phyloP scores from a whole-genome alignment of 2,888 invertebrate genomes.

The Phania funesta region DNA sequence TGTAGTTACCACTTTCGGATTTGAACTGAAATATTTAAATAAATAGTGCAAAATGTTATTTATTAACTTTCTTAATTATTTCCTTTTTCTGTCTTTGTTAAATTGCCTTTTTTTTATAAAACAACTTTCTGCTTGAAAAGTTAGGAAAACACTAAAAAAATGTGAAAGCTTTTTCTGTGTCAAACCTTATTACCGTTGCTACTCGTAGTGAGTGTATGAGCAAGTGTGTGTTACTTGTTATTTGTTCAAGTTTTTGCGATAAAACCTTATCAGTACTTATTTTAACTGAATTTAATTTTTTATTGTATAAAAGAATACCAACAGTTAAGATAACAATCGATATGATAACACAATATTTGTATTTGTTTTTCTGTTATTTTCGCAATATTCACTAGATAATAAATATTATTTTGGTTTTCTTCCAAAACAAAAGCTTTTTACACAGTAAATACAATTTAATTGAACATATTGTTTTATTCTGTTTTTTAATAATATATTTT shows the following conservation, averaged over 20 bases:
- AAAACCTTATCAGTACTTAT: constrained; percentile 48
- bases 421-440: constrained; percentile 39
- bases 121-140: constrained; percentile 59
- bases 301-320: background rate
- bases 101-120: constrained; percentile 20
- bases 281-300: constrained; percentile 36
- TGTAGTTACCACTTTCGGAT: background rate
- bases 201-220: constrained; percentile 24
- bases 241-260: constrained; percentile 25
- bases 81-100: constrained; percentile 52
- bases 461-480: constrained; percentile 13
- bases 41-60: background rate
- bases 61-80: background rate
- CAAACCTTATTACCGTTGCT: constrained; percentile 44
- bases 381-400: constrained; percentile 47
- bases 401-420: constrained; percentile 21
- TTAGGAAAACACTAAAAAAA: constrained; percentile 62
- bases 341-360: constrained; percentile 52
- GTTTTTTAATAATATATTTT: background rate
- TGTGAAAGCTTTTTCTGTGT: constrained; percentile 57
- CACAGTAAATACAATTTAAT: constrained; percentile 15
- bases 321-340: constrained; percentile 53
- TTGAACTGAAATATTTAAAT: constrained; percentile 30
- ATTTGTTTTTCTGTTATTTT: constrained; percentile 38
- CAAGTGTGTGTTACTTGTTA: constrained; percentile 52